Percentiles rank a stretch among this genome's conserved stretches.
These are phyloP conservation scores for Eurytoma californica DNA, from an alignment of 2,888 invertebrate genomes.

Conservation along the genomic window DNA sequence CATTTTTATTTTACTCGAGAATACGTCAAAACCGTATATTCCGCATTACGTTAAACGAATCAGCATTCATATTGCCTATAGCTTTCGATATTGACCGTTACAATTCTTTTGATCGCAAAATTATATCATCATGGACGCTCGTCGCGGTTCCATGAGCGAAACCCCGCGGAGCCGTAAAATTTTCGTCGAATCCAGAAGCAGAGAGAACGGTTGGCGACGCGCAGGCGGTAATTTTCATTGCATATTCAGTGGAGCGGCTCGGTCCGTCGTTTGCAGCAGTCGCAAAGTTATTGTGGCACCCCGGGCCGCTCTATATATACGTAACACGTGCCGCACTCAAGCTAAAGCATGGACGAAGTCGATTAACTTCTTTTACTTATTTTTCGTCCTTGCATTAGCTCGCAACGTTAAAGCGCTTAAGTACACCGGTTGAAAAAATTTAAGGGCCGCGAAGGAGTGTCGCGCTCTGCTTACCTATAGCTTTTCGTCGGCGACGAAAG, in stretches of 20 bases:
- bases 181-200: slow-evolving; percentile 40
- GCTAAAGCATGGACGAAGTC: slow-evolving; percentile 26
- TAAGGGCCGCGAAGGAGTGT: no score
- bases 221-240: slow-evolving; percentile 63
- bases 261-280: slow-evolving; percentile 66
- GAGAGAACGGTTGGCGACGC: slow-evolving; percentile 49
- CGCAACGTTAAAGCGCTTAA: neutral
- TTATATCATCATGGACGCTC: neutral
- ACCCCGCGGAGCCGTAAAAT: slow-evolving; percentile 40
- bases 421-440: slow-evolving; percentile 6
- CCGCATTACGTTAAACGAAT: no score
- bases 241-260: slow-evolving; percentile 65
- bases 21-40: no score
- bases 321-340: neutral
- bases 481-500: no score
- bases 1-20: no score
- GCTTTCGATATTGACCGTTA: no score
- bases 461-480: no score
- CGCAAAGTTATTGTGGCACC: slow-evolving; percentile 65
- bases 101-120: slow-evolving; percentile 2
- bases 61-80: no score
- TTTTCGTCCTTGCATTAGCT: neutral
- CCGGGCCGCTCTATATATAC: neutral
- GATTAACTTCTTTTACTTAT: slow-evolving; percentile 42
- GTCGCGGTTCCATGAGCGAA: neutral